Evolutionary conservation across 2,888 invertebrate genomes (phyloP), one percentile per base, ranked within the genome.

Genomic region (Athetis lepigone): DNA sequence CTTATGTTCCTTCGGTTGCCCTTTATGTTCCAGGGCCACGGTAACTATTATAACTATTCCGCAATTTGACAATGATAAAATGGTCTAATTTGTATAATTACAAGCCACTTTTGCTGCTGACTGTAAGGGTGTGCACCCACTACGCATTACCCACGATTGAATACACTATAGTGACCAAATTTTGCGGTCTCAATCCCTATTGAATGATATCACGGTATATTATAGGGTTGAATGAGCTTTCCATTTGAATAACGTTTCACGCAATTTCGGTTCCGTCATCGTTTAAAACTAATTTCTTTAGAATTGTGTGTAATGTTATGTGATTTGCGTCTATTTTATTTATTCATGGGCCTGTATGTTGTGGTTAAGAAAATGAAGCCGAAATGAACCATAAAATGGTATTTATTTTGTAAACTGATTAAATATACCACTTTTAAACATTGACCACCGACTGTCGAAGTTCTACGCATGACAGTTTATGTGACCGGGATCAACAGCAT

Each of bases 161-260:
- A 80, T 91, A 88, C 89, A 85, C 89, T 81, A 82, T 81, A 88
- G 90, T 90, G 91, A 85, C 86, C 85, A 87, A 90, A 93, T 93
- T 93, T 92, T 88, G 93, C 92, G 93, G 92, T 87, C 87, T 84
- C 87, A 87, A 85, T 89, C 85, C 81, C 90, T 84, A 92, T 93
- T 92, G 84, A 92, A 84, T 82, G 81, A 80, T 87, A 87, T 84
- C 83, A 68, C 60, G 76, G 70, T 80, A 70, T 80, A 84, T 82
- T 85, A 83, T 79, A 71, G 75, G 75, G 82, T 81, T 85, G 84
- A 88, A 89, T 89, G 80, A 75, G 75, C 77, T 85, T 88, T 89
- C 86, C 89, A 84, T 88, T 80, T 83, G 87, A 88, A 83, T 87
- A 85, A 85, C 82, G 84, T 70, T 80, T 75, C 70, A 77, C 75